Base-by-base conservation (phyloP, 2,888 invertebrate genomes). In the Vanessa cardui region DNA sequence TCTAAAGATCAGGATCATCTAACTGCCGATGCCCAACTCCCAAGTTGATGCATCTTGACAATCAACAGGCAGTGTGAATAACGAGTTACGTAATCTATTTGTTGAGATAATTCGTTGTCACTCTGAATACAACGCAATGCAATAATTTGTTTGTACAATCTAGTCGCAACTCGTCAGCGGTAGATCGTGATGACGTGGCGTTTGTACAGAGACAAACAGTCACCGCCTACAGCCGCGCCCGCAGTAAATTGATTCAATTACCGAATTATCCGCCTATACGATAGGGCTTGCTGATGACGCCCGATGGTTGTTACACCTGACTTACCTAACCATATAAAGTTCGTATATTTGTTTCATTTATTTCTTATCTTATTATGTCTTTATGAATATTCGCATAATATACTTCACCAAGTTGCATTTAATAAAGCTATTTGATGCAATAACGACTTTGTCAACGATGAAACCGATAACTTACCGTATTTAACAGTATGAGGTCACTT, bases 241-340 rank as follows among this genome's bases (percentile, higher is more conserved):
- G 71, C 78, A 18, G 66, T 68, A 74, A 78, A 83, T 80, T 75
- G 76, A 81, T 78, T 56, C 80, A 77, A 82, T 83, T 79, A 80
- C 75, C 67, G 68, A 69, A 74, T 76, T 74, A 76, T 52, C 70
- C 59, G 50, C 18, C 47, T 66, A 46, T 59, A 58, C 58, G 31
- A 58, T 60, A 70, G 69, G 70, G 70, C 44, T 72, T 47, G 31
- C 62, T 45, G 49, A 9, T 52, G 20, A 54, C 18, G 52, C 52
- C 46, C 39, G 58, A 64, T 47, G 20, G 1, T 16, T 21, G 12
- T 26, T 12, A 44, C 47, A 54, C 49, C 49, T 62, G 54, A 66
- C 54, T 56, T 45, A 12, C 15, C n/a, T 47, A 9, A 20, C 47
- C 56, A 56, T 15, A 8, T 21, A 18, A 33, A 33, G 33, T 6